phyloP scores from a whole-genome alignment of 1,140 invertebrate species.

The Lerema accius region DNA sequence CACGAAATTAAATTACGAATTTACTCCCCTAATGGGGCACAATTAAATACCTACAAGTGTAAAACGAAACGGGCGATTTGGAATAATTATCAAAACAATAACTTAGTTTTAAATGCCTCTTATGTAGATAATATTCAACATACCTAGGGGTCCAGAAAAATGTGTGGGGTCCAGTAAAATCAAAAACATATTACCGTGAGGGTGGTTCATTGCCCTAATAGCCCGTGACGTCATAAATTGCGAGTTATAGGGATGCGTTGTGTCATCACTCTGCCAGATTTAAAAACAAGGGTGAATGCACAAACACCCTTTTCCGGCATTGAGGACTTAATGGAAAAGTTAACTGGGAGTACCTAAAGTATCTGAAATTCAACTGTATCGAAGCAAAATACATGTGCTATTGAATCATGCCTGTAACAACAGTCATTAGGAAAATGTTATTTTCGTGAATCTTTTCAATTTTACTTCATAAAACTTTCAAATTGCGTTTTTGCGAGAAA shows the following conservation, averaged over 20 bases:
- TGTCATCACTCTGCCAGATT: conserved; percentile 38
- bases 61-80: conserved; percentile 1
- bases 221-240: too few species aligned
- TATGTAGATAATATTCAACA: conserved; percentile 24
- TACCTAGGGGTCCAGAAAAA: conserved; percentile 24
- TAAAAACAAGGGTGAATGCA: conserved; percentile 41
- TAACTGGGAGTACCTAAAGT: neutral
- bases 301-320: conserved; percentile 8
- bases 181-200: conserved; percentile 48
- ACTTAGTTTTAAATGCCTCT: conserved; percentile 18
- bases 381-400: too few species aligned
- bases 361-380: conserved; percentile 1
- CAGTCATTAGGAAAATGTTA: too few species aligned
- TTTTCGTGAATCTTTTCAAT: too few species aligned
- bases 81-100: conserved; percentile 24
- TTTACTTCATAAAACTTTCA: too few species aligned
- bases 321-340: conserved; percentile 25
- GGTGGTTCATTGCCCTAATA: too few species aligned
- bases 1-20: too few species aligned
- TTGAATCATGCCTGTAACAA: too few species aligned
- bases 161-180: conserved; percentile 32
- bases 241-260: too few species aligned
- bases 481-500: too few species aligned
- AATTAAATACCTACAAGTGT: neutral
- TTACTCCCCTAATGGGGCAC: neutral